phyloP scores from a whole-genome alignment of 2,888 invertebrate species.

The Chymomyza amoena region DNA sequence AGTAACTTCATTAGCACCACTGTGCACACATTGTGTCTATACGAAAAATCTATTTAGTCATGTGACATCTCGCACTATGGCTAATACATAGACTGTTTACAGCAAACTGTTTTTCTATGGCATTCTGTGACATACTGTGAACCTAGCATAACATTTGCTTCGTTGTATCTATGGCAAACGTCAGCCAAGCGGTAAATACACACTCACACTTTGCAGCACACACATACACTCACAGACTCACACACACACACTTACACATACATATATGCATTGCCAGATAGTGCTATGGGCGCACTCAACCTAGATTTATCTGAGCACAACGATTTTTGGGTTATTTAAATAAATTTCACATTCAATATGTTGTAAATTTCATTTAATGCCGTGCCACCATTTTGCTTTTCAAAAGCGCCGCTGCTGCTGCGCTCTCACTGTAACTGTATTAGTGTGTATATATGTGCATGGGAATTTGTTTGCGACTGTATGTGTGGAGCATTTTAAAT shows the following conservation, averaged over 20 bases:
- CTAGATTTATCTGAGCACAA: conserved; percentile 39
- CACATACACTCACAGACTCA: not conserved
- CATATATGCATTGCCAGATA: conserved; percentile 15
- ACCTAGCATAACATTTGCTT: not conserved
- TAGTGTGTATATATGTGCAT: conserved; percentile 1
- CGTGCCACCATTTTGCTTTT: conserved; percentile 22
- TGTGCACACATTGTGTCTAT: no score
- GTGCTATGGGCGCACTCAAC: conserved; percentile 25
- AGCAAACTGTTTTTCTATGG: no score
- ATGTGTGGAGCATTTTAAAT: conserved; percentile 57
- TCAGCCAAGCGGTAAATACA: conserved; percentile 6
- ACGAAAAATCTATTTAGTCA: no score
- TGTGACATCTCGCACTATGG: no score
- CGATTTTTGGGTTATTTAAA: conserved; percentile 51
- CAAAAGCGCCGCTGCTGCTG: conserved; percentile 27
- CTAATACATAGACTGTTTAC: no score
- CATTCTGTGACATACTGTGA: no score
- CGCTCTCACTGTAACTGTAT: not conserved
- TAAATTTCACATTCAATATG: conserved; percentile 61
- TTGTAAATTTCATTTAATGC: conserved; percentile 60
- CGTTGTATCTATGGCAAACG: not conserved
- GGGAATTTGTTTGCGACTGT: conserved; percentile 23
- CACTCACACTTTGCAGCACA: not conserved
- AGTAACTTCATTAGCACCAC: no score
- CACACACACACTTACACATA: conserved; percentile 5